A percentile compares a stretch with the other conserved stretches of the same genome.
Conservation (phyloP, 2,797 vertebrate genomes). For the Melanotaenia maccullochi region DNA sequence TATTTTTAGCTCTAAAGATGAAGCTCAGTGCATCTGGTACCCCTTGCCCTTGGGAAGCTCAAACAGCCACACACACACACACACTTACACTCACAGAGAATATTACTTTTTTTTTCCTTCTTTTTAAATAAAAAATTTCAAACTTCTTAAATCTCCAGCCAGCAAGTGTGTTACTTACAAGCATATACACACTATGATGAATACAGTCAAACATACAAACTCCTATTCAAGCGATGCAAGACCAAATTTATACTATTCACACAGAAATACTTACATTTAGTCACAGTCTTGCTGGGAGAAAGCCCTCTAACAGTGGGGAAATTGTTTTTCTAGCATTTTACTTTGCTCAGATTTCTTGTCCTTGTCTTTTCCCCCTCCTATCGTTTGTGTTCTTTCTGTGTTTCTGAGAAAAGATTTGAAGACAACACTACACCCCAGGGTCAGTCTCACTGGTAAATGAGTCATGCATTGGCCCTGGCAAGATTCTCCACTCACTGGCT, state of each 20-base stretch:
- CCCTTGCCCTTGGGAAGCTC: constrained; percentile 66
- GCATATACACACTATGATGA: background rate
- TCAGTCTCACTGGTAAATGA: constrained; percentile 14
- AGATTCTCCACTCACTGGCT: background rate
- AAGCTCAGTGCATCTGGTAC: constrained; percentile 77
- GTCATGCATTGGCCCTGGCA: background rate
- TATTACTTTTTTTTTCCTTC: constrained; percentile 29
- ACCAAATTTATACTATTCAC: constrained; percentile 16
- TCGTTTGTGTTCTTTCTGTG: background rate
- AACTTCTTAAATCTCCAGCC: background rate
- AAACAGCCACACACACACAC: constrained; percentile 6
- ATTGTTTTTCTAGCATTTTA: background rate
- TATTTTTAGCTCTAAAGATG: constrained; percentile 76
- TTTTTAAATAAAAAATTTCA: background rate
- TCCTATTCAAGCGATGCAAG: constrained; percentile 5
- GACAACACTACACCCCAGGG: constrained; percentile 8
- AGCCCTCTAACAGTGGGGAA: background rate
- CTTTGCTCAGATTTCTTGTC: background rate
- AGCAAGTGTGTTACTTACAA: constrained; percentile 10
- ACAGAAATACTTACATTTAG: constrained; percentile 17
- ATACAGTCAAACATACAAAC: constrained; percentile 14
- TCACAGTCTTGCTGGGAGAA: constrained; percentile 8
- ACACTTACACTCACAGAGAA: constrained; percentile 17
- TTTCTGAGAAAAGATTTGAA: constrained; percentile 6
- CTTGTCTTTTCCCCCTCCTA: background rate